Base-by-base conservation (phyloP, 2,113 vertebrate species). In the Pseudopodoces humilis region DNA sequence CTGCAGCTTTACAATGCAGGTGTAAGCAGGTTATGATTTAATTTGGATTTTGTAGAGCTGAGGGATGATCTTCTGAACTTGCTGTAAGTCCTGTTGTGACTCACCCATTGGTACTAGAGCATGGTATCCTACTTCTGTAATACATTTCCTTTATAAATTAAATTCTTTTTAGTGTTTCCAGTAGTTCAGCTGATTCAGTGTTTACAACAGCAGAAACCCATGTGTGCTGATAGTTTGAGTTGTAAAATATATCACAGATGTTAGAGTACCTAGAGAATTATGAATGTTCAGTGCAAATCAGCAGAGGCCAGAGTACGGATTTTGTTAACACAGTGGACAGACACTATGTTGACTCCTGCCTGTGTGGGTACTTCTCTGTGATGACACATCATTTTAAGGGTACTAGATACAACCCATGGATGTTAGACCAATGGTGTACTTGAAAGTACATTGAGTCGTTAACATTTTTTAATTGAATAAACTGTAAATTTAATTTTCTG, bases 171-270 rank as follows among this genome's bases (percentile, higher is more conserved):
- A 49, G 74, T 53, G 49, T 81, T 89, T 60, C 23, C 52, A 7
- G 72, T 79, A 47, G 80, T 94, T 95, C 44, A 68, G 44, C 65
- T 84, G 81, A 79, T 87, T 55, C n/a, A 6, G 19, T 86, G 83
- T 92, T 94, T 84, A 78, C 64, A 84, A 5, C 80, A 78, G 52
- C 64, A 50, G 39, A 83, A 86, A 11, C 33, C 43, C 35, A 77
- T 91, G 30, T 83, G 75, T 80, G 76, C 44, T 53, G 24, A 46
- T 76, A 49, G 69, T 67, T 52, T 39, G 49, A 69, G 41, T 33
- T 87, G 49, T 53, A 72, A 88, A 85, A 88, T 84, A 64, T 63
- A 86, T 95, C 22, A 52, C 69, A 86, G 56, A 81, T 94, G 83
- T 86, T 74, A 6, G 33, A 67, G 7, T 75, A 64, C 69, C 60